A percentile compares a stretch with the other conserved stretches of the same genome.
Evolutionary conservation across 2,888 invertebrate genomes (phyloP).

Genomic region (Oscheius sp.): DNA sequence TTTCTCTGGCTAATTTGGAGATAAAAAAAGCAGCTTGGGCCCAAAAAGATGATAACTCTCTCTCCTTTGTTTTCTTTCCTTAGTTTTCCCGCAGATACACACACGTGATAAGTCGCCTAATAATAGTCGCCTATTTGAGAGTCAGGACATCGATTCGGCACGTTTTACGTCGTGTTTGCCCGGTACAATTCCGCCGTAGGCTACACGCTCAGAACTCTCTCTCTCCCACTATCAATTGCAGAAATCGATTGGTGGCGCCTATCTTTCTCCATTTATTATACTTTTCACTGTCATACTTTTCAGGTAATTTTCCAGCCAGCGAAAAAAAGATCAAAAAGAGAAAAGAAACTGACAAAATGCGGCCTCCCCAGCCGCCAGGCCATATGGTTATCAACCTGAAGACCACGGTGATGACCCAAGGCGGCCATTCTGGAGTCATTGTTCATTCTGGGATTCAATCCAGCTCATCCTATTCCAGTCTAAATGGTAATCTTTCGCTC

Average conservation of each 20-base stretch:
- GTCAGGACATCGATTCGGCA: neutral
- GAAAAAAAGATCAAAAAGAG: neutral
- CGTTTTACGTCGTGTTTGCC: neutral
- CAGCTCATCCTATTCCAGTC: neutral
- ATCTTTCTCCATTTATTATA: neutral
- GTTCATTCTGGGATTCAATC: constrained; percentile 47
- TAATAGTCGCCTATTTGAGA: neutral
- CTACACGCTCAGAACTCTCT: neutral
- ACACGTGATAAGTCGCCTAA: neutral
- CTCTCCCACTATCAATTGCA: neutral
- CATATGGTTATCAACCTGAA: constrained; percentile 54
- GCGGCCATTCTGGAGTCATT: constrained; percentile 50
- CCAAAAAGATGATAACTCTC: neutral
- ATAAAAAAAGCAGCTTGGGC: neutral
- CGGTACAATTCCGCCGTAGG: constrained; percentile 8
- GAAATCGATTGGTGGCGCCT: neutral
- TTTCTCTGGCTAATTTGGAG: neutral
- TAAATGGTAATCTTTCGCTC: no score
- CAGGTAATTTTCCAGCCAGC: neutral
- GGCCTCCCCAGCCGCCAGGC: constrained; percentile 25
- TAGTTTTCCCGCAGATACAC: neutral
- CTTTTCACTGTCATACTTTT: neutral
- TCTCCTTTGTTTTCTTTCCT: neutral
- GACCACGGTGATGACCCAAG: constrained; percentile 51
- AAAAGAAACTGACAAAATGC: constrained; percentile 5